Conservation (phyloP, 2,797 vertebrate genomes). For the Clarias platycephalus region DNA sequence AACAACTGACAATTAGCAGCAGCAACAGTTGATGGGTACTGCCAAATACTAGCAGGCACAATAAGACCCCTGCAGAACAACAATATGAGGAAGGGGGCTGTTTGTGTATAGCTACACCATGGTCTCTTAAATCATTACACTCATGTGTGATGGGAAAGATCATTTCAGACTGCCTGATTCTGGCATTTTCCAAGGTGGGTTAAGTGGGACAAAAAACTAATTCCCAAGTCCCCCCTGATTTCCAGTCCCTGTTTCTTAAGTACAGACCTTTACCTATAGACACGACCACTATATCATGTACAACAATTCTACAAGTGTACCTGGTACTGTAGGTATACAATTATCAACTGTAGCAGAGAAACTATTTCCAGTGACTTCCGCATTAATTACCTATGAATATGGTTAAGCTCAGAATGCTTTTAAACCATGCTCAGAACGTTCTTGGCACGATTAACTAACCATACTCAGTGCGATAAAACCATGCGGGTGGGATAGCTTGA, state of each 20-base stretch:
- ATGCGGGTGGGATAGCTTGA: constrained; percentile 25
- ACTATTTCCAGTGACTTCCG: neutral
- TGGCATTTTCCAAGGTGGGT: neutral
- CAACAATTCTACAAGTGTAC: neutral
- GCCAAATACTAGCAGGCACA: constrained; percentile 47
- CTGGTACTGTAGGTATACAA: neutral
- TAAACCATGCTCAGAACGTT: constrained; percentile 9
- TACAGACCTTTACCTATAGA: neutral
- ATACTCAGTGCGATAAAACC: constrained; percentile 17
- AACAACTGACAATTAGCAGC: constrained; percentile 47
- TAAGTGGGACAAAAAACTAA: neutral
- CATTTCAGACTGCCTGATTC: neutral
- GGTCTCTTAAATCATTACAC: constrained; percentile 17
- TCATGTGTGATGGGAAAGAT: neutral
- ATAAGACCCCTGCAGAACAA: constrained; percentile 36
- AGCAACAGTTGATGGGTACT: constrained; percentile 46
- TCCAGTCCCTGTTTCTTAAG: neutral
- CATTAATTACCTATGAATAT: neutral
- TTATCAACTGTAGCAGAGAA: neutral
- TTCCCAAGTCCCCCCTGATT: neutral
- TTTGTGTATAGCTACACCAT: constrained; percentile 16
- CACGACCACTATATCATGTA: neutral
- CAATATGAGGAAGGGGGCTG: neutral
- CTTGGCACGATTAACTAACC: constrained; percentile 11
- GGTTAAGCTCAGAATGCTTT: neutral